Evolutionary conservation across 2,113 vertebrate genomes (phyloP), one percentile per base, ranked within the genome.

Genomic region (Turnix velox): DNA sequence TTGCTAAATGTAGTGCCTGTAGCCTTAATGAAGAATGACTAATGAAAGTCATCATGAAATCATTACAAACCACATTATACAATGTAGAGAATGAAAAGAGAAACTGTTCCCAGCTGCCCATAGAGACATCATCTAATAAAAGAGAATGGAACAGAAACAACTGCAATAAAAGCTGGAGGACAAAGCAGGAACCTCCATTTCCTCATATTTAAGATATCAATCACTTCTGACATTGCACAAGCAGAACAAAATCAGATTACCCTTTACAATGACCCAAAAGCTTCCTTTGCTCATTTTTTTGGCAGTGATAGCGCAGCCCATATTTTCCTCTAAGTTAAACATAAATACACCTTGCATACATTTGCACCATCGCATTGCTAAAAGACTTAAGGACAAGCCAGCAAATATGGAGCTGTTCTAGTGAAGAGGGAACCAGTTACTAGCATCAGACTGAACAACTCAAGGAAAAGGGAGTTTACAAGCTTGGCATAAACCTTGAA

Each of bases 161-260:
- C 52, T 62, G 66, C 49, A 65, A 33, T 58, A 78, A 20, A 76
- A 72, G 45, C 77, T 93, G 39, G 43, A 92, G 71, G 74, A 79
- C 42, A 57, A 69, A 89, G 74, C 62, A 93, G 71, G 80, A 85
- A 91, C 76, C 20, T n/a, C 55, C 6, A 18, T 82, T 94, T 95
- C 84, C 87, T 92, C 87, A 59, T 87, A 73, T 82, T 92, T 95
- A 62, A 73, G 37, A 12, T 82, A 91, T 76, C 87, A 87, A 31
- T 52, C 69, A 79, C 74, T 89, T 73, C 77, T 93, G 59, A 68
- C 33, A 18, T 84, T 75, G 61, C 88, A 81, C 30, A 87, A 84
- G 57, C 43, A n/a, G 69, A 78, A 87, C 66, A 78, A 90, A 90
- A 90, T 82, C 88, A 68, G 74, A 96, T 92, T 87, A 68, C 49